Percentiles rank a stretch among this genome's conserved stretches.
These are phyloP conservation scores for Labeo rohita DNA, from an alignment of 2,113 vertebrate genomes.

Conservation along the genomic window DNA sequence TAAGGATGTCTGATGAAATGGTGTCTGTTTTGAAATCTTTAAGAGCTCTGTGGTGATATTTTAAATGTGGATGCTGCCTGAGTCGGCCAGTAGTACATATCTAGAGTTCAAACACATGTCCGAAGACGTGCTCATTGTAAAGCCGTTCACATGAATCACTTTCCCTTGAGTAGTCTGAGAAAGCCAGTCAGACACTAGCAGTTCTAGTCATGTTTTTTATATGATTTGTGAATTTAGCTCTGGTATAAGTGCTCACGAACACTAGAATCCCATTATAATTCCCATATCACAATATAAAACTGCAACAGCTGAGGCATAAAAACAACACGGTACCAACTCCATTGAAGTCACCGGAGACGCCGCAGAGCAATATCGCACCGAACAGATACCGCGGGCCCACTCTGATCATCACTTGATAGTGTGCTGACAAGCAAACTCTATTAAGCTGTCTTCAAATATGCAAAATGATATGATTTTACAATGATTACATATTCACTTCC, in stretches of 20 bases:
- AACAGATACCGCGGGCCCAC: constrained; percentile 69
- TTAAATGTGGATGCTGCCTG: background rate
- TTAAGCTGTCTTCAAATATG: constrained; percentile 99
- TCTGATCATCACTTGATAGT: constrained; percentile 83
- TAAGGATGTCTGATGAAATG: background rate
- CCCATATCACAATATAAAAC: constrained; percentile 51
- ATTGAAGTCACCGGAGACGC: constrained; percentile 58
- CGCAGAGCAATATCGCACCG: constrained; percentile 63
- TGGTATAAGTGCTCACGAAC: constrained; percentile 49
- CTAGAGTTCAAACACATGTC: background rate
- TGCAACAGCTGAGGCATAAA: constrained; percentile 58
- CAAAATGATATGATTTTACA: constrained; percentile 99
- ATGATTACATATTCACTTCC: constrained; percentile 99
- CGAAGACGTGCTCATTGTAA: background rate
- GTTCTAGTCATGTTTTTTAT: constrained; percentile 26
- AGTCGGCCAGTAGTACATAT: background rate
- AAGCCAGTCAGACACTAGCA: constrained; percentile 4
- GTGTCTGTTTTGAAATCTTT: background rate
- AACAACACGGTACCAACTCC: constrained; percentile 56
- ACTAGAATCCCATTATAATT: constrained; percentile 57
- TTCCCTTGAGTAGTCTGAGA: constrained; percentile 3
- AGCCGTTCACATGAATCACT: constrained; percentile 2
- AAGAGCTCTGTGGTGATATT: background rate
- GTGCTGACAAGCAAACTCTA: constrained; percentile 92
- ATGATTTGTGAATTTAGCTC: constrained; percentile 29